phyloP scores from a whole-genome alignment of 2,888 invertebrate genomes.

The Drosophila neotestacea region DNA sequence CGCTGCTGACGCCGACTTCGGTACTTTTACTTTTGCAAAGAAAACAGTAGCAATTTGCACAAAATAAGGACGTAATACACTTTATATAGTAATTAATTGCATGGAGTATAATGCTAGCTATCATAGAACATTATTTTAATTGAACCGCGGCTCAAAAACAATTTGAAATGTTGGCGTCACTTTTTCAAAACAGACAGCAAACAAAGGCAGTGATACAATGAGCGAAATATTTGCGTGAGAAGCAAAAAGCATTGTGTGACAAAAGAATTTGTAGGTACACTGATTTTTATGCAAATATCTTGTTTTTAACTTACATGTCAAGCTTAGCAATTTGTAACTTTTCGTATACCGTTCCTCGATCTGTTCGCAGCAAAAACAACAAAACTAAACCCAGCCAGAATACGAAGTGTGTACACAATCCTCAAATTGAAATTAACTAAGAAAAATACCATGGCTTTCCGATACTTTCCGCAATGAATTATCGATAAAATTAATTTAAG shows the following conservation, averaged over 20 bases:
- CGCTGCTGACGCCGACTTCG: constrained; percentile 58
- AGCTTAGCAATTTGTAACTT: constrained; percentile 35
- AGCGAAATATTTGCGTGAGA: not conserved
- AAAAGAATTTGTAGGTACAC: not conserved
- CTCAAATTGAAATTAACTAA: constrained; percentile 3
- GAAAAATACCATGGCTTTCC: constrained; percentile 14
- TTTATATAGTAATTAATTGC: not conserved
- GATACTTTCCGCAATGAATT: not conserved
- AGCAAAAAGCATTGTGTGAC: not conserved
- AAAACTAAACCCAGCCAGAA: constrained; percentile 38
- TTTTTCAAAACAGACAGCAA: constrained; percentile 40
- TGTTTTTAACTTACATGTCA: constrained; percentile 45
- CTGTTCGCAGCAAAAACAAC: constrained; percentile 55
- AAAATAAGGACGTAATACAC: not conserved
- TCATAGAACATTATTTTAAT: constrained; percentile 7
- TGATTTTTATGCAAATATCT: not conserved
- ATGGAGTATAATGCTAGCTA: not conserved
- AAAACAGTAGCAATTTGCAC: constrained; percentile 3
- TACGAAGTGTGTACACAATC: constrained; percentile 46
- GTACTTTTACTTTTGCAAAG: constrained; percentile 20
- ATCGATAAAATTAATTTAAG: not conserved
- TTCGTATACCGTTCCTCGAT: constrained; percentile 23
- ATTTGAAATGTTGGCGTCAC: constrained; percentile 70
- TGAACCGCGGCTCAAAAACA: constrained; percentile 48
- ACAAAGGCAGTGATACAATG: constrained; percentile 34